Percentiles rank a stretch among this genome's conserved stretches.
These are phyloP conservation scores for Copidosoma aretas DNA, from an alignment of 2,888 invertebrate genomes.

Conservation along the genomic window DNA sequence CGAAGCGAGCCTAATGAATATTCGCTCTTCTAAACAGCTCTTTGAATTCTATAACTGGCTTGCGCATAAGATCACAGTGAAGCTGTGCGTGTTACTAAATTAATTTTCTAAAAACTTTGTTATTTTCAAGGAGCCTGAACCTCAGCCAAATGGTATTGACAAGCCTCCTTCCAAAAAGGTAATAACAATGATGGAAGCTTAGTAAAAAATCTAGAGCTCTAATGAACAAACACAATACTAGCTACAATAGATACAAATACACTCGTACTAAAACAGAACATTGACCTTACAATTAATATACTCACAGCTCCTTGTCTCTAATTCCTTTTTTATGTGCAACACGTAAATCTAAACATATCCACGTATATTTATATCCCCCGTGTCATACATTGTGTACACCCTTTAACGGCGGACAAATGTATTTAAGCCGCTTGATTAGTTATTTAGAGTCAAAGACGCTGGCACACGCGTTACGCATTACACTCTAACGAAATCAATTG, in stretches of 20 bases:
- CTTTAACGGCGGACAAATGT: neutral
- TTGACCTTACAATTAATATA: neutral
- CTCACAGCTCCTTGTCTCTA: neutral
- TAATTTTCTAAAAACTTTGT: constrained; percentile 22
- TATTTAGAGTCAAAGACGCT: neutral
- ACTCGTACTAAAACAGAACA: neutral
- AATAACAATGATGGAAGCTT: constrained; percentile 37
- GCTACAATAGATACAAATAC: neutral
- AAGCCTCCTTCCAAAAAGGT: constrained; percentile 57
- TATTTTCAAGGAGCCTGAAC: constrained; percentile 51
- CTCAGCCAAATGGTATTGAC: constrained; percentile 59
- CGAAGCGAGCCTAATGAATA: too few relatives aligned
- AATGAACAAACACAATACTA: neutral
- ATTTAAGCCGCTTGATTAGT: neutral
- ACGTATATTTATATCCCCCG: neutral
- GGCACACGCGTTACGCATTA: too few relatives aligned
- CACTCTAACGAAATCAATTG: constrained; percentile 17
- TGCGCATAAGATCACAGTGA: too few relatives aligned
- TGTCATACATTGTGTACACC: neutral
- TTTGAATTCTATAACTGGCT: too few relatives aligned
- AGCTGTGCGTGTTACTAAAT: neutral
- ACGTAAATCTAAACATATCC: neutral
- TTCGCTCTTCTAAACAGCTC: too few relatives aligned
- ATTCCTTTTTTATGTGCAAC: neutral
- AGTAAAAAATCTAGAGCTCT: neutral